Base-by-base conservation (phyloP, 2,888 invertebrate species). In the Myathropa florea region DNA sequence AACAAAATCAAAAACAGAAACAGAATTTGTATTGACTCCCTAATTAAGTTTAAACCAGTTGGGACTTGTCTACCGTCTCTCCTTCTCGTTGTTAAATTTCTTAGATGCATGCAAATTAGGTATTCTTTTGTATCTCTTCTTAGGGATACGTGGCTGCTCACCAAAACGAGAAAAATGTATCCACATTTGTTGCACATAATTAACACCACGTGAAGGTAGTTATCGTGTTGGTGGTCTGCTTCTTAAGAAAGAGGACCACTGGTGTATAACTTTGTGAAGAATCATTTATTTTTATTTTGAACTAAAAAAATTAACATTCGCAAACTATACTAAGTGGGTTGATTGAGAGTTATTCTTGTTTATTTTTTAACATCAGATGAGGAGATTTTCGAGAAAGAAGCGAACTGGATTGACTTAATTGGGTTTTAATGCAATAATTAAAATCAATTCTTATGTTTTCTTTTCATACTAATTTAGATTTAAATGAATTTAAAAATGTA, bases 1-100 rank as follows among this genome's bases (percentile, higher is more conserved):
- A 88, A 87, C 88, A 84, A 86, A 80, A 87, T 87, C 85, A 84
- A 86, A 72, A 60, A 67, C 53, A 61, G 12, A 0, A n/a, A 81
- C 59, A 64, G 75, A 71, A 64, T 78, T 64, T 73, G 76, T 81
- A 79, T 93, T 94, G 92, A 93, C 93, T 93, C 93, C 71, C 75
- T 71, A 71, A 79, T 83, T 86, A 86, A 83, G 71, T 60, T 39
- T 3, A 68, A 77, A 77, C 33, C 57, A 78, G 63, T 75, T 63
- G 46, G 59, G 33, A 12, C 6, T 28, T 18, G 23, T 55, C 61
- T 60, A 55, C 72, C 21, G 24, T 12, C 30, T 33, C 63, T 63
- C 21, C 21, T 67, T 53, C 18, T 65, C n/a, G 24, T 10, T 64
- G 18, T 7, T 39, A 53, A 71, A 24, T 63, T 82, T 82, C 59